Evolutionary conservation across 1,140 invertebrate genomes (phyloP).

Genomic region (Drosophila pandora): DNA sequence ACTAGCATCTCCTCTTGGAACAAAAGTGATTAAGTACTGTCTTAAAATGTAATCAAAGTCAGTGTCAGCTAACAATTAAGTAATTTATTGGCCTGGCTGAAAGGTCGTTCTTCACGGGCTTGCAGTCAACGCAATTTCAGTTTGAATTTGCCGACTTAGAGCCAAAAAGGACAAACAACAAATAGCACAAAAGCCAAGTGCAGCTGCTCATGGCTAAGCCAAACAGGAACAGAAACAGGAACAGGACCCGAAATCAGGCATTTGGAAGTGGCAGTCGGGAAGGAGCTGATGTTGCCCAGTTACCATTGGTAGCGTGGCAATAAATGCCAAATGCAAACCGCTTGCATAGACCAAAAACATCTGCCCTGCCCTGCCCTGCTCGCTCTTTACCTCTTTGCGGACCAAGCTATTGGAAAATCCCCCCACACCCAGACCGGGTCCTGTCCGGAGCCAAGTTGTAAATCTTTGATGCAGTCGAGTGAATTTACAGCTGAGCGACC

Average conservation of each 20-base stretch:
- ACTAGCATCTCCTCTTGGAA: background rate
- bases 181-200: slow-evolving; percentile 43
- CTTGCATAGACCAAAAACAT: slow-evolving; percentile 40
- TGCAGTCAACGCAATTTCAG: slow-evolving; percentile 37
- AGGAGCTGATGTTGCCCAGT: slow-evolving; percentile 1
- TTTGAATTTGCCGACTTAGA: slow-evolving; percentile 61
- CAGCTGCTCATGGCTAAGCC: slow-evolving; percentile 47
- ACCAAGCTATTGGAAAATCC: slow-evolving; percentile 56
- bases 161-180: slow-evolving; percentile 34
- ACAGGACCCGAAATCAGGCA: slow-evolving; percentile 13
- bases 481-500: slow-evolving; percentile 63
- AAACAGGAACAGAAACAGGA: slow-evolving; percentile 33
- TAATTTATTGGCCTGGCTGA: slow-evolving; percentile 37
- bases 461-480: slow-evolving; percentile 61
- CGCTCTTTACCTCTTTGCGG: background rate
- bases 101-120: slow-evolving; percentile 34
- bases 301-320: slow-evolving; percentile 25
- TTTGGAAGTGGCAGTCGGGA: background rate
- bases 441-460: slow-evolving; percentile 42
- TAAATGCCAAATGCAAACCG: slow-evolving; percentile 62
- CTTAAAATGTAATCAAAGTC: slow-evolving; percentile 18
- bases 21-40: background rate
- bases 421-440: background rate
- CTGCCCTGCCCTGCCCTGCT: slow-evolving; percentile 9
- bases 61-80: slow-evolving; percentile 28